These are phyloP conservation scores for Ceratitis capitata DNA, from an alignment of 1,140 invertebrate genomes.

Conservation along the genomic window DNA sequence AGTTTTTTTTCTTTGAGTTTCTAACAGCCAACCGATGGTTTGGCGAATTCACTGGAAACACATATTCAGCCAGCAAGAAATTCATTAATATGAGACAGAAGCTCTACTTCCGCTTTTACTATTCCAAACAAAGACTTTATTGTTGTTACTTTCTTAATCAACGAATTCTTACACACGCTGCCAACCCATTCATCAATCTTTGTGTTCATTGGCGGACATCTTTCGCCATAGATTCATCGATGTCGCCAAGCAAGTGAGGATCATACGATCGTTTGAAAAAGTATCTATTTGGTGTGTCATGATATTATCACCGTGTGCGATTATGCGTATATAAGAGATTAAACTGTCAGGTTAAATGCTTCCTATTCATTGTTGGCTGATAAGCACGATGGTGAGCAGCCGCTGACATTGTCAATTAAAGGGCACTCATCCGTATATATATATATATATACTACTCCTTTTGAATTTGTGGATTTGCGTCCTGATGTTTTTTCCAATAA, in stretches of 20 bases:
- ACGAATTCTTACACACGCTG: not conserved
- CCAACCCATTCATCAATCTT: conserved; percentile 15
- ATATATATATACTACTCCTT: no score
- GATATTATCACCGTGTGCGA: not conserved
- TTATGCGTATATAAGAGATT: not conserved
- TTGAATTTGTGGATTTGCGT: no score
- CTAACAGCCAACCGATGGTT: not conserved
- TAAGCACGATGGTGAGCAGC: not conserved
- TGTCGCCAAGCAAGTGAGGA: not conserved
- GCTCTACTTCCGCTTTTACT: not conserved
- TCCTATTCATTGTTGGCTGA: not conserved
- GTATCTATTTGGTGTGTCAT: not conserved
- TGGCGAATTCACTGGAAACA: not conserved
- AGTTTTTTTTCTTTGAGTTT: not conserved
- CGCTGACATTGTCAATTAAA: not conserved
- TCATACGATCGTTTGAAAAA: not conserved
- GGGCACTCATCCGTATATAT: no score
- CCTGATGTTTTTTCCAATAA: no score
- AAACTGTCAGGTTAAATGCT: not conserved
- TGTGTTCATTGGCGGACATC: not conserved
- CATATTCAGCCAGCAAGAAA: not conserved
- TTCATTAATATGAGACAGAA: not conserved
- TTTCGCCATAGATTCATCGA: not conserved
- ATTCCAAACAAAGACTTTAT: no score
- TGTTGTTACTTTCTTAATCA: not conserved